A percentile compares a stretch with the other conserved stretches of the same genome.
Conservation (phyloP, 2,888 invertebrate species). For the Dexiosoma caninum region DNA sequence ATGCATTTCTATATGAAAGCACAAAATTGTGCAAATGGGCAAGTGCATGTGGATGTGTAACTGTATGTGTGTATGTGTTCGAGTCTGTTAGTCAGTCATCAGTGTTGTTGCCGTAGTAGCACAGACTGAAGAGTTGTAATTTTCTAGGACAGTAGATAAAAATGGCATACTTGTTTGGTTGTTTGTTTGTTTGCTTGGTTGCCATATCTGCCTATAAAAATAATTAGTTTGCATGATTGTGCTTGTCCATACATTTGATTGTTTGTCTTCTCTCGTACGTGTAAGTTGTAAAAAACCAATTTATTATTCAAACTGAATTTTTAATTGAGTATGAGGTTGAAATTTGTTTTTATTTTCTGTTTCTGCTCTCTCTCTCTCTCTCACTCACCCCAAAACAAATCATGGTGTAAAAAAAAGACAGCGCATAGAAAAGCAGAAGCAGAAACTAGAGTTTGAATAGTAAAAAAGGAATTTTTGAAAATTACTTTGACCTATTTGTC, state of each 20-base stretch:
- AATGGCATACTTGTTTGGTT: slow-evolving; percentile 30
- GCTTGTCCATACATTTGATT: slow-evolving; percentile 33
- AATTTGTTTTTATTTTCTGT: too few species aligned
- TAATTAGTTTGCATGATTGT: background rate
- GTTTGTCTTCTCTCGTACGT: slow-evolving; percentile 40
- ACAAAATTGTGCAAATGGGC: background rate
- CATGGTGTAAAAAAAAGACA: background rate
- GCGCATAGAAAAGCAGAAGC: background rate
- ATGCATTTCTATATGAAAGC: background rate
- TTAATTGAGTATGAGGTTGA: slow-evolving; percentile 59
- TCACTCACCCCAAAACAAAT: too few species aligned
- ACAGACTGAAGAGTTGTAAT: slow-evolving; percentile 59
- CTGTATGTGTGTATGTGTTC: background rate
- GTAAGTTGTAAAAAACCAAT: slow-evolving; percentile 60
- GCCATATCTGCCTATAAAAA: slow-evolving; percentile 14
- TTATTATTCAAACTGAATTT: slow-evolving; percentile 63
- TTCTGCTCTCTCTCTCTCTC: too few species aligned
- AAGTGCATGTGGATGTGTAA: background rate
- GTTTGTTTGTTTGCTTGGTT: background rate
- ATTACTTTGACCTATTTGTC: slow-evolving; percentile 51
- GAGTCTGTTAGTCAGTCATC: slow-evolving; percentile 13
- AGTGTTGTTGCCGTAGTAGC: background rate
- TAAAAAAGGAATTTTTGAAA: slow-evolving; percentile 19
- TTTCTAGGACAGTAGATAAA: slow-evolving; percentile 62
- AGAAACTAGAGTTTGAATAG: slow-evolving; percentile 9